A percentile compares a stretch with the other conserved stretches of the same genome.
phyloP scores from a whole-genome alignment of 2,888 invertebrate genomes.

The Homarus gammarus region DNA sequence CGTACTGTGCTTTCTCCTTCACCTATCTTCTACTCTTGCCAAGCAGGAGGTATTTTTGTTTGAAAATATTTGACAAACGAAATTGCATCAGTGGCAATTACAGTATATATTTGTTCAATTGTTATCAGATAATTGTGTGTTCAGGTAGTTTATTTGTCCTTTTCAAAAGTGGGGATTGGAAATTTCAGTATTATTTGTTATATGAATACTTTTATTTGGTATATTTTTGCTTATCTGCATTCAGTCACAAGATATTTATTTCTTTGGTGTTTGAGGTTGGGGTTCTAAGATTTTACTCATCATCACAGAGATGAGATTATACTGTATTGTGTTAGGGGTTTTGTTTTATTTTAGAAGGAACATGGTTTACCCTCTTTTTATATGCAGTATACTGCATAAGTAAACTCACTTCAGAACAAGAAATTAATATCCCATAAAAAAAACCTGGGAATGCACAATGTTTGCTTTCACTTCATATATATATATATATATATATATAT shows the following conservation, averaged over 20 bases:
- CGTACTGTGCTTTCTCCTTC: background rate
- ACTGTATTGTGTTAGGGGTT: background rate
- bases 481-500: slow-evolving; percentile 28
- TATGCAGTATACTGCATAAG: too few relatives aligned
- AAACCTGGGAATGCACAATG: slow-evolving; percentile 15
- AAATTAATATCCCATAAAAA: background rate
- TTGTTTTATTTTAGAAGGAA: background rate
- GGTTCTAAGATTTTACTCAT: background rate
- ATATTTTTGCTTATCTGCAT: background rate
- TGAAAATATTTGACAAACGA: background rate
- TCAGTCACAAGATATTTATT: background rate
- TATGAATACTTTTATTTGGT: background rate
- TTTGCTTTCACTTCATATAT: slow-evolving; percentile 18
- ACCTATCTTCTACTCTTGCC: background rate
- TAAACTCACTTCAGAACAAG: background rate
- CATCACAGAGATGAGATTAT: background rate
- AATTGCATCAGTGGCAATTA: background rate
- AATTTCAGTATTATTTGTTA: background rate
- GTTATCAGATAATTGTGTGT: slow-evolving; percentile 8
- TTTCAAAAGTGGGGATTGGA: background rate
- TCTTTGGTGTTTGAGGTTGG: background rate
- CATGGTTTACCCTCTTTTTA: background rate
- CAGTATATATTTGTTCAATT: background rate
- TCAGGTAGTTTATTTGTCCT: background rate
- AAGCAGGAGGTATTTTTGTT: background rate